A percentile compares a stretch with the other conserved stretches of the same genome.
Evolutionary conservation across 2,113 vertebrate genomes (phyloP).

Genomic region (Pheucticus melanocephalus): DNA sequence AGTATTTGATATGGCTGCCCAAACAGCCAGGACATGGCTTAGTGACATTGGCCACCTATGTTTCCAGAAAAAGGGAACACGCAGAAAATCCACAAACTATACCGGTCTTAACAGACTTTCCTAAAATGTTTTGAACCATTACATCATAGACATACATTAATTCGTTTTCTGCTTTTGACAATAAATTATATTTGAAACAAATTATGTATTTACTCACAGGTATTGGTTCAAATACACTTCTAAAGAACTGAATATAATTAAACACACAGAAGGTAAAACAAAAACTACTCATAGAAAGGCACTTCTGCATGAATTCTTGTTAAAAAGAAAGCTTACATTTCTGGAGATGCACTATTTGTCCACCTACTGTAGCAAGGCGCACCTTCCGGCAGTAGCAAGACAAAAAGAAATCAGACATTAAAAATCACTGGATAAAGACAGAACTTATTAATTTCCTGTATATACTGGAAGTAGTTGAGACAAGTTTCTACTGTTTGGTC

Average conservation of each 20-base stretch:
- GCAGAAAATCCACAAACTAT: background rate
- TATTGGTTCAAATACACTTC: background rate
- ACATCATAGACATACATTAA: background rate
- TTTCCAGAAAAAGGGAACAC: background rate
- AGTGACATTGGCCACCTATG: background rate
- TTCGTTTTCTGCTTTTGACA: background rate
- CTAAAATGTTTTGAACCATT: background rate
- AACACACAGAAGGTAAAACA: background rate
- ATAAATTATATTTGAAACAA: background rate
- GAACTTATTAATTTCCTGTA: background rate
- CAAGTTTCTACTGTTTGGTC: background rate
- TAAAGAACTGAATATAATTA: background rate
- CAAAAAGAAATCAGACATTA: slow-evolving; percentile 31
- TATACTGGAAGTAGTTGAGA: background rate
- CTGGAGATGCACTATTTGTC: background rate
- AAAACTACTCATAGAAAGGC: background rate
- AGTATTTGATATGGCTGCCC: background rate
- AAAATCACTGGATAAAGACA: background rate
- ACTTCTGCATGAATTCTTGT: background rate
- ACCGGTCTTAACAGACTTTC: background rate
- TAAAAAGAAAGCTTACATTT: slow-evolving; percentile 36
- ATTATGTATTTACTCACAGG: background rate
- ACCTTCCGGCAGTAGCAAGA: slow-evolving; percentile 2
- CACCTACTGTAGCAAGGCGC: slow-evolving; percentile 28
- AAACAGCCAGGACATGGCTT: background rate